Percentiles rank a stretch among this genome's conserved stretches.
These are phyloP conservation scores for Homalodisca vitripennis DNA, from an alignment of 1,140 invertebrate species.

Conservation along the genomic window DNA sequence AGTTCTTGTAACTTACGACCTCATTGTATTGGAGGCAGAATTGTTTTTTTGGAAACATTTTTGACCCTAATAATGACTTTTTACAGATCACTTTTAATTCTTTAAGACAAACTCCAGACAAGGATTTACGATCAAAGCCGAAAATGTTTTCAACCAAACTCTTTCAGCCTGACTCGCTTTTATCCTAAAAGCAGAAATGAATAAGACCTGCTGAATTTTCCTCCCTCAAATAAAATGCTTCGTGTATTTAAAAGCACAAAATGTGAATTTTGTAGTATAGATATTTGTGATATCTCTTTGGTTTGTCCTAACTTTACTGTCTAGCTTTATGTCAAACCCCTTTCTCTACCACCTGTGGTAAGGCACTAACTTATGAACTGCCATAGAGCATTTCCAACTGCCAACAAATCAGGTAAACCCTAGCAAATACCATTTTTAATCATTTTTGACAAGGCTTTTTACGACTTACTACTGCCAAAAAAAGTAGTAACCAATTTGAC, in stretches of 20 bases:
- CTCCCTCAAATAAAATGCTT: neutral
- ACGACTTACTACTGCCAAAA: constrained; percentile 3
- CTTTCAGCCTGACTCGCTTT: neutral
- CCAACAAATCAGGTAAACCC: neutral
- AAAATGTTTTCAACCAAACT: neutral
- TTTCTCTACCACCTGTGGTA: neutral
- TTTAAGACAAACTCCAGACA: neutral
- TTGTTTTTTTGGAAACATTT: neutral
- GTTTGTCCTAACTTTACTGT: neutral
- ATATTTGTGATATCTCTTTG: neutral
- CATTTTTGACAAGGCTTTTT: neutral
- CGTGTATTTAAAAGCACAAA: neutral
- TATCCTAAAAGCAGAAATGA: neutral
- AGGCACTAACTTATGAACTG: neutral
- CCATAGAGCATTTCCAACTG: too few relatives aligned
- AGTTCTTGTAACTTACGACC: constrained; percentile 46
- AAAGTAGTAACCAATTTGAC: neutral
- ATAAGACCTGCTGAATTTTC: neutral
- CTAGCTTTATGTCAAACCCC: neutral
- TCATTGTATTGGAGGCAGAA: neutral
- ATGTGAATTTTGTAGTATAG: neutral
- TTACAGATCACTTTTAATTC: neutral
- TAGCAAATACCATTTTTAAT: neutral
- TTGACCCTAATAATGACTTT: neutral
- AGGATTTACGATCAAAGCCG: neutral